A percentile compares a stretch with the other conserved stretches of the same genome.
phyloP scores from a whole-genome alignment of 2,797 vertebrate species.

The Loriculus beryllinus region DNA sequence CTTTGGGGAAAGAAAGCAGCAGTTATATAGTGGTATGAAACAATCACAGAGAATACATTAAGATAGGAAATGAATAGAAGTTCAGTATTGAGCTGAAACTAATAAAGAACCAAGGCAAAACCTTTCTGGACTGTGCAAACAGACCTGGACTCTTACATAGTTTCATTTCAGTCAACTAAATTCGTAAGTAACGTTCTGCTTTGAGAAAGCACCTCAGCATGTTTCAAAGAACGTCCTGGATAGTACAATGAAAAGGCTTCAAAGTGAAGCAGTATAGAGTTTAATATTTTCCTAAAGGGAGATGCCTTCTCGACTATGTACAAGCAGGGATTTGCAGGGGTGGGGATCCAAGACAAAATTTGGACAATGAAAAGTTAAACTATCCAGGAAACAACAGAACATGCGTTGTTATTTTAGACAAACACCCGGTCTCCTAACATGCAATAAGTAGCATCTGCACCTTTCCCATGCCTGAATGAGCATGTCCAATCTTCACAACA shows the following conservation, averaged over 20 bases:
- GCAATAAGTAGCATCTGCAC: conserved; percentile 73
- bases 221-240: not conserved
- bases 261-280: fast-evolving
- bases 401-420: not conserved
- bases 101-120: conserved; percentile 23
- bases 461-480: conserved; percentile 99
- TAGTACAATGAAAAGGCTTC: not conserved
- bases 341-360: not conserved
- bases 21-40: conserved; percentile 31
- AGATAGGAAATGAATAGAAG: not conserved
- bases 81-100: not conserved
- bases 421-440: not conserved
- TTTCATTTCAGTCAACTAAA: not conserved
- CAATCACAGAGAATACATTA: not conserved
- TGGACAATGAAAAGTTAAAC: not conserved
- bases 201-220: not conserved
- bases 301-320: not conserved
- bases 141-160: not conserved
- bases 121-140: not conserved
- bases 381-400: not conserved
- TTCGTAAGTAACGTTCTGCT: not conserved
- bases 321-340: not conserved
- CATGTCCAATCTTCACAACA: conserved; percentile 98
- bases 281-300: not conserved
- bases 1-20: conserved; percentile 60